These are phyloP conservation scores for Papilio demoleus DNA, from an alignment of 2,888 invertebrate genomes.

Conservation along the genomic window DNA sequence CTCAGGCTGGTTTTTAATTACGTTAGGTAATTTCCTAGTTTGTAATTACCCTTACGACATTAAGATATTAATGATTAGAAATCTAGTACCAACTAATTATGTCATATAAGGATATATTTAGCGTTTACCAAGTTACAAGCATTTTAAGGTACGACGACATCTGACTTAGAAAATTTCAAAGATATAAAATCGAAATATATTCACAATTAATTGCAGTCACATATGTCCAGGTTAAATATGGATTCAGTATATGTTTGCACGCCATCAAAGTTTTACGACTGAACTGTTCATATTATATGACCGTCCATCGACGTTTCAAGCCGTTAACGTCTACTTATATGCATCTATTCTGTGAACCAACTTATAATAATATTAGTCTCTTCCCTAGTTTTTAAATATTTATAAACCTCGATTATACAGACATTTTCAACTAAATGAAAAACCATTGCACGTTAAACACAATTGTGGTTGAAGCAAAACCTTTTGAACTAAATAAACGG, in stretches of 20 bases:
- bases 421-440: constrained; percentile 2
- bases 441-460: not conserved
- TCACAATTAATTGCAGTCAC: not conserved
- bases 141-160: not conserved
- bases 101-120: not conserved
- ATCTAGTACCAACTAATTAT: constrained; percentile 10
- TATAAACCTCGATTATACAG: not conserved
- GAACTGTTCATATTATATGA: not conserved
- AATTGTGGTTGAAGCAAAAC: not conserved
- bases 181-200: not conserved
- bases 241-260: not conserved
- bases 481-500: constrained; percentile 14
- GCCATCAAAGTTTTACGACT: constrained; percentile 12
- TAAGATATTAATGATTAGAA: not conserved
- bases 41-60: constrained; percentile 13
- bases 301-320: constrained; percentile 1
- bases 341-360: not conserved
- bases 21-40: constrained; percentile 26
- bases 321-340: not conserved
- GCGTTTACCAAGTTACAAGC: not conserved
- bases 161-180: not conserved
- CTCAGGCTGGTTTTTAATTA: constrained; percentile 3
- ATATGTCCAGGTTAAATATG: not conserved
- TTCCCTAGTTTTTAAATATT: not conserved
- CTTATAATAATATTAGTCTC: not conserved